Base-by-base conservation (phyloP, 2,888 invertebrate species). In the Archaeoteleia sp. region DNA sequence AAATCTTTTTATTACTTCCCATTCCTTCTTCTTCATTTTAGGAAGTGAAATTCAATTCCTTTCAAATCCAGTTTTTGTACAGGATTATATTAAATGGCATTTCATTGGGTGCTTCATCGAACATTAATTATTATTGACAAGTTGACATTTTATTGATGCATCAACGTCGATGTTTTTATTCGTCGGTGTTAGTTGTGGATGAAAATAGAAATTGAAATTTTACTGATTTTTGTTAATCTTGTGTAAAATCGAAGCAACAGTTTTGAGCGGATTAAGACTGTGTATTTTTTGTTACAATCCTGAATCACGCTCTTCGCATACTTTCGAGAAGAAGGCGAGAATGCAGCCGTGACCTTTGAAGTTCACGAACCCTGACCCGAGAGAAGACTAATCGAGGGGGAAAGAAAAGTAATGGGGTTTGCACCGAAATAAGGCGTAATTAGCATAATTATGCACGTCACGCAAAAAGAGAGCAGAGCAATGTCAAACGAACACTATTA, bases 351-450 rank as follows among this genome's bases (percentile, higher is more conserved):
- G 61, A 67, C 67, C 67, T 62, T 55, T 55, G 60, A 45, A 54
- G 67, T 61, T 69, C 67, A 30, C 60, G 68, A 71, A 63, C 68
- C 61, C 48, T 67, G 62, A 67, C 66, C 63, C 60, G 37, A 37
- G 55, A 49, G 42, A 60, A 66, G 63, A 62, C 68, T 67, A 68
- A 71, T 67, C 61, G 53, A 66, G 66, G 34, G 42, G 49, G 45
- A 67, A 46, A 62, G 61, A 67, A 53, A 57, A 58, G 62, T 57
- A 67, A 67, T 53, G 58, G 51, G 61, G 39, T 45, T 60, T 57
- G 55, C 49, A 30, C 58, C 65, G 35, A 53, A 58, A 65, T 65
- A 37, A 58, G 39, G 37, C 55, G 15, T 49, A 58, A 65, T 65
- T 65, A 57, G 49, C 55, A 57, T 57, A 65, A 65, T 57, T 65